phyloP scores from a whole-genome alignment of 1,140 invertebrate genomes.

The Macrostomum lignano region DNA sequence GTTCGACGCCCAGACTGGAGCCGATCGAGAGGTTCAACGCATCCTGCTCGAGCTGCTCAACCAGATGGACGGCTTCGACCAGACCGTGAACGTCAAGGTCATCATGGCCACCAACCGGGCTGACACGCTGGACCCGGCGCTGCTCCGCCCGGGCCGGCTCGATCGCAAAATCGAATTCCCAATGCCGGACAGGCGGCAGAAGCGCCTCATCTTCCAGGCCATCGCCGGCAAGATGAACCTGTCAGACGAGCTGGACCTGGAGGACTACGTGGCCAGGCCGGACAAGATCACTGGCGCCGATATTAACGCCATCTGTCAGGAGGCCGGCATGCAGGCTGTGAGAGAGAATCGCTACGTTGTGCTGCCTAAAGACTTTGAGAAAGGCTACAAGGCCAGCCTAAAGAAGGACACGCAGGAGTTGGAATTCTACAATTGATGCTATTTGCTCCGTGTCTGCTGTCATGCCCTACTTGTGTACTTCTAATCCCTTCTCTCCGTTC shows the following conservation, averaged over 20 bases:
- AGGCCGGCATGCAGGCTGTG: conserved; percentile 77
- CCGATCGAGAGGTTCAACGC: conserved; percentile 90
- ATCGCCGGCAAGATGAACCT: conserved; percentile 96
- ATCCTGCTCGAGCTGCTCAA: conserved; percentile 85
- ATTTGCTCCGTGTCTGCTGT: too few relatives aligned
- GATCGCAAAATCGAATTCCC: conserved; percentile 98
- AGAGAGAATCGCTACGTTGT: conserved; percentile 95
- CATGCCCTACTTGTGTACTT: too few relatives aligned
- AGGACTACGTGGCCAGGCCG: conserved; percentile 88
- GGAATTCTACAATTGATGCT: conserved; percentile 6
- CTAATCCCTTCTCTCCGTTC: too few relatives aligned
- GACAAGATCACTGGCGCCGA: conserved; percentile 95
- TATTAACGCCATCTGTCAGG: conserved; percentile 97
- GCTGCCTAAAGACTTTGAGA: conserved; percentile 91
- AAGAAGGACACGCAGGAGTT: conserved; percentile 3
- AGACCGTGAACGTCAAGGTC: conserved; percentile 97
- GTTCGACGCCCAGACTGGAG: conserved; percentile 93
- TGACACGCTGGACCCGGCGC: conserved; percentile 84
- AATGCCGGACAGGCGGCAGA: conserved; percentile 77
- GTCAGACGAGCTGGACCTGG: conserved; percentile 92
- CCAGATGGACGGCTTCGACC: conserved; percentile 99
- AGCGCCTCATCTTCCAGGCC: conserved; percentile 83
- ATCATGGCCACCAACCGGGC: conserved; percentile 98
- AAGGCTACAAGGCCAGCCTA: conserved; percentile 39
- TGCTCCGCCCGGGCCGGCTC: conserved; percentile 73